phyloP scores from a whole-genome alignment of 2,888 invertebrate species.

The Tachina lurida region DNA sequence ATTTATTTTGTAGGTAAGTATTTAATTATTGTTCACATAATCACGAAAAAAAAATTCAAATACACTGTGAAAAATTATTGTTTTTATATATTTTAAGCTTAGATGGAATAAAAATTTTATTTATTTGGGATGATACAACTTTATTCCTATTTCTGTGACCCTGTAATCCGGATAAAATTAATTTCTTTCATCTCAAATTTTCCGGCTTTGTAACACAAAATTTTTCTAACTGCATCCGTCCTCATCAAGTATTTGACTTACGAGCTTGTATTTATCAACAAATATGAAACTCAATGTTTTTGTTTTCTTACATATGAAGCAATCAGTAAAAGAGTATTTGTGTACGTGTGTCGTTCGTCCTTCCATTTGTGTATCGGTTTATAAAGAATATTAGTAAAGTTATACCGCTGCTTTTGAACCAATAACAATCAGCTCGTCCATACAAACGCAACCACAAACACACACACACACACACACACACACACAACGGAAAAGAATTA shows the following conservation, averaged over 20 bases:
- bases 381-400: conserved; percentile 2
- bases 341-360: neutral
- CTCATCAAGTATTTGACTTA: conserved; percentile 64
- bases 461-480: neutral
- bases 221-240: conserved; percentile 1
- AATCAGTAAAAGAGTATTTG: conserved; percentile 6
- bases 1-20: conserved; percentile 40
- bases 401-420: conserved; percentile 7
- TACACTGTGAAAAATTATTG: conserved; percentile 17
- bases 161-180: too few species aligned
- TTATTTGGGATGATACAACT: too few species aligned
- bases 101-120: too few species aligned
- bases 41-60: neutral
- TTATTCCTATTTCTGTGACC: too few species aligned
- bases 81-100: too few species aligned
- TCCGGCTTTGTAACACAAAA: neutral
- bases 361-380: neutral
- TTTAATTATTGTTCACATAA: conserved; percentile 11
- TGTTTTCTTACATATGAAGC: neutral
- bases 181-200: neutral
- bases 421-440: conserved; percentile 9
- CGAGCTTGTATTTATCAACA: conserved; percentile 48
- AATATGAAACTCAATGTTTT: conserved; percentile 9
- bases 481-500: conserved; percentile 24
- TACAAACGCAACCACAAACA: neutral